Evolutionary conservation across 1,140 invertebrate species (phyloP).

Genomic region (Drosophila oshimai): DNA sequence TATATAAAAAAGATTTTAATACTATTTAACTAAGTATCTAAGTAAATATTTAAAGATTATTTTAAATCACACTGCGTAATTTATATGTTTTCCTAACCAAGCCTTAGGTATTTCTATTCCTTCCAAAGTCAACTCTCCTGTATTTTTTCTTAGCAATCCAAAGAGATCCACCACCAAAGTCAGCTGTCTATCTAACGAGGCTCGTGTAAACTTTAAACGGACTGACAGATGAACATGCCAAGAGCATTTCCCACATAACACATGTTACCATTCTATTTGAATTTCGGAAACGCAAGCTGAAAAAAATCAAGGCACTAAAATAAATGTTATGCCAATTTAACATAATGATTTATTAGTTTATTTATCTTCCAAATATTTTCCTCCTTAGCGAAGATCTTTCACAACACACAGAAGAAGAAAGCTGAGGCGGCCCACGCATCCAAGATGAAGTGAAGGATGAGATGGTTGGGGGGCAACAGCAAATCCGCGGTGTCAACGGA

Average conservation of each 20-base stretch:
- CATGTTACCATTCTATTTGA: constrained; percentile 71
- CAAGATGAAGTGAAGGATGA: background rate
- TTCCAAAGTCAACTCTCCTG: background rate
- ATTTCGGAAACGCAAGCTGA: constrained; percentile 38
- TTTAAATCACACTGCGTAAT: no score
- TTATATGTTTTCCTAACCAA: background rate
- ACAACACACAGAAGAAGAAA: constrained; percentile 48
- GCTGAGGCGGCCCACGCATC: constrained; percentile 47
- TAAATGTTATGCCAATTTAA: constrained; percentile 74
- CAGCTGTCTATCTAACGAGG: constrained; percentile 49
- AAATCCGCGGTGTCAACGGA: constrained; percentile 67
- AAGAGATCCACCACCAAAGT: constrained; percentile 1
- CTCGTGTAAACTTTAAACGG: constrained; percentile 53
- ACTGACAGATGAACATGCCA: constrained; percentile 67
- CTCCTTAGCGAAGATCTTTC: constrained; percentile 63
- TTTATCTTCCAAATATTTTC: constrained; percentile 73
- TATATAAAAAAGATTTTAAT: no score
- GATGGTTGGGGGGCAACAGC: background rate
- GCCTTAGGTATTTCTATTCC: background rate
- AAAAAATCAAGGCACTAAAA: constrained; percentile 48
- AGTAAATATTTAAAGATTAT: no score
- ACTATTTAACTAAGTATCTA: no score
- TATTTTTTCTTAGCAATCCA: background rate
- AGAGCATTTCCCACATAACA: constrained; percentile 69
- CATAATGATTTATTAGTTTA: constrained; percentile 78